Evolutionary conservation across 2,888 invertebrate species (phyloP), one percentile per base, ranked within the genome.

Genomic region (Oconnorella tubifera): DNA sequence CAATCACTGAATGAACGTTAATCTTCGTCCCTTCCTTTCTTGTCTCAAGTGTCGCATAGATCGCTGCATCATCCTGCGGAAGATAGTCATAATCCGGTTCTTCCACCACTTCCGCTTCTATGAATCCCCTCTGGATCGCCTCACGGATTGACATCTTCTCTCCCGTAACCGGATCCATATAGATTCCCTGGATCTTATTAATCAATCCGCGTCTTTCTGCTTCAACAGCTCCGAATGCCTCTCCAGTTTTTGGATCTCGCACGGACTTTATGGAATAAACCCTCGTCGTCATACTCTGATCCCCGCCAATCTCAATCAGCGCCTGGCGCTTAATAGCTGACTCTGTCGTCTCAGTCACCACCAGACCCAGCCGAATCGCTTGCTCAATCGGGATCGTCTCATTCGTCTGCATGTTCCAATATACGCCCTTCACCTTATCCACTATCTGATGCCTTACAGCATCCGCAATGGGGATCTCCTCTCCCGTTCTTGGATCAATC

Each of bases 391-490:
- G 89, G 56, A 93, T 84, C 76, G 88, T 88, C 69, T 89, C 87
- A 0, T 92, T 92, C 28, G 89, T 80, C 76, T 87, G 87, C 48
- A 93, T 92, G 83, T 96, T 91, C 31, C 75, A 72, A 64, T 80
- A 81, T 3, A 77, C 64, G 3, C 80, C 78, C 61, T 75, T 74
- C 27, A 71, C 92, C 10, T 94, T 92, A 77, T 95, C 94, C 80
- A 89, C 89, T 59, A 96, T 86, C 80, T 95, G 93, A 76, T 89
- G 87, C 78, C 92, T 91, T 75, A 97, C 94, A 32, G 94, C 94
- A 85, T 96, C 93, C 3, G 70, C 58, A 62, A 79, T 76, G 50
- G 89, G 74, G 56, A 92, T 86, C 75, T 88, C 87, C 66, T 87
- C 86, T 56, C 89, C 89, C 0, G 90, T 90, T 74, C 88, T 87